Percentiles rank a stretch among this genome's conserved stretches.
These are phyloP conservation scores for Meteorus colon DNA, from an alignment of 2,888 invertebrate genomes.

Conservation along the genomic window DNA sequence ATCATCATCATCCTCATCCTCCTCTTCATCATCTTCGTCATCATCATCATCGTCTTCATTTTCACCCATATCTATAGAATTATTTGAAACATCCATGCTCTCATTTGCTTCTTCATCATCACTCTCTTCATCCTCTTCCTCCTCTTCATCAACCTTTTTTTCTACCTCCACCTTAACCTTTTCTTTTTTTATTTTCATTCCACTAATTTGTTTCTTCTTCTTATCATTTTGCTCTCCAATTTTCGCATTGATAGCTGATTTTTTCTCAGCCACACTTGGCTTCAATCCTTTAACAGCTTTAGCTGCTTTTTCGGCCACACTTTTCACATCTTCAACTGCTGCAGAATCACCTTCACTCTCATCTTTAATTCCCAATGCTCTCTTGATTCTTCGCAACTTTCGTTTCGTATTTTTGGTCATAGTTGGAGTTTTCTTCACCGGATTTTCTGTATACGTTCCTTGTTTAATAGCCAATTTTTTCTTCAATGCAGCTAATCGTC, in stretches of 20 bases:
- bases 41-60: constrained; percentile 43
- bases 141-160: constrained; percentile 29
- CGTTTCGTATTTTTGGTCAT: constrained; percentile 16
- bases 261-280: constrained; percentile 26
- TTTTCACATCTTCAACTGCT: background rate
- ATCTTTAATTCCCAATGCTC: constrained; percentile 6
- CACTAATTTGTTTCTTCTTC: constrained; percentile 13
- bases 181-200: constrained; percentile 4
- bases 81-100: constrained; percentile 33
- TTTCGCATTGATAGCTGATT: constrained; percentile 25
- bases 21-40: constrained; percentile 13
- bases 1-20: constrained; percentile 40
- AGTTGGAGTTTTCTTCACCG: background rate
- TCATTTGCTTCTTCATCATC: constrained; percentile 40
- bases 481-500: constrained; percentile 53
- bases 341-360: background rate
- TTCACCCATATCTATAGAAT: constrained; percentile 41
- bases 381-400: background rate
- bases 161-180: background rate
- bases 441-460: constrained; percentile 34
- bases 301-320: background rate
- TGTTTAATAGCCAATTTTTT: constrained; percentile 54
- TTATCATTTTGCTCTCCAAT: constrained; percentile 15
- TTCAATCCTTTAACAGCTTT: constrained; percentile 28
- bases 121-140: constrained; percentile 41